phyloP scores from a whole-genome alignment of 2,888 invertebrate species.

The Epistrophella euchroma region DNA sequence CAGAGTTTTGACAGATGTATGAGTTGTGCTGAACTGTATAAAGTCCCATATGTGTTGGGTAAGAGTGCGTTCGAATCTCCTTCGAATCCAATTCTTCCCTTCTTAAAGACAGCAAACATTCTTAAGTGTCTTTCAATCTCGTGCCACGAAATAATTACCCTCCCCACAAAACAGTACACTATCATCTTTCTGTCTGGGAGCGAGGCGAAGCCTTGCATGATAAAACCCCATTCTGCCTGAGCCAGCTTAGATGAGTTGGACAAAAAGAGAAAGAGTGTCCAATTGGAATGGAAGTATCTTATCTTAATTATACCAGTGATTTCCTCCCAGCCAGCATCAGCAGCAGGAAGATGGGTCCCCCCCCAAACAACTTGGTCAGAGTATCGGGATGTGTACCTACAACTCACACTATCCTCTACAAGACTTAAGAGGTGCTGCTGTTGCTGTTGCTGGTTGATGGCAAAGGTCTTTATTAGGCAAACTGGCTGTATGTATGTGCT shows the following conservation, averaged over 20 bases:
- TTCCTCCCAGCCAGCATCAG: slow-evolving; percentile 49
- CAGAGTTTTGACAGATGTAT: slow-evolving; percentile 70
- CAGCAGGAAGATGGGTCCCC: slow-evolving; percentile 57
- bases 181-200: slow-evolving; percentile 69
- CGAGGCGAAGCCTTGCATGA: slow-evolving; percentile 48
- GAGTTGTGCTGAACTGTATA: slow-evolving; percentile 34
- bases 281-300: slow-evolving; percentile 69
- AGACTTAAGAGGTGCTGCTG: slow-evolving; percentile 55
- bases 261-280: slow-evolving; percentile 25
- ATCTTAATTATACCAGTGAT: slow-evolving; percentile 72
- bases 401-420: slow-evolving; percentile 46
- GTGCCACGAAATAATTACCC: slow-evolving; percentile 74
- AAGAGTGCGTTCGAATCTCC: background rate
- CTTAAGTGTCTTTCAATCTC: slow-evolving; percentile 70
- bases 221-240: slow-evolving; percentile 42
- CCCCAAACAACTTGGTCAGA: slow-evolving; percentile 47
- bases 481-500: slow-evolving; percentile 63
- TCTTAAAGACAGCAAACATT: slow-evolving; percentile 20
- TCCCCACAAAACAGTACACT: slow-evolving; percentile 60
- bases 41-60: slow-evolving; percentile 4
- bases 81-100: background rate
- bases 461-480: slow-evolving; percentile 74
- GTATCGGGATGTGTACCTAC: slow-evolving; percentile 13
- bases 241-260: slow-evolving; percentile 51
- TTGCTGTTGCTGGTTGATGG: slow-evolving; percentile 15